Evolutionary conservation across 2,888 invertebrate species (phyloP).

Genomic region (Cephus rjabovi): DNA sequence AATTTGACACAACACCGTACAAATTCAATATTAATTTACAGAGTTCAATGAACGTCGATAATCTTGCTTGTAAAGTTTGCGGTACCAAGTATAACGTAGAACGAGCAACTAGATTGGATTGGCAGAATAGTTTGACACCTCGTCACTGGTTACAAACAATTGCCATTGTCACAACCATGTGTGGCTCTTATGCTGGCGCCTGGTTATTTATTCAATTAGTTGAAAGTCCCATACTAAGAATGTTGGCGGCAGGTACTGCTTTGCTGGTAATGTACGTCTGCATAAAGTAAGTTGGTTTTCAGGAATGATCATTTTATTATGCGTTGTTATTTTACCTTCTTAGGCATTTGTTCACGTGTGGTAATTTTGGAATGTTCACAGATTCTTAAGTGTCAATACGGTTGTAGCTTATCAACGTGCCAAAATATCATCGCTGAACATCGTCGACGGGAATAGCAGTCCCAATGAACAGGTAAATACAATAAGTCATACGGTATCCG

Average conservation of each 20-base stretch:
- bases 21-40: slow-evolving; percentile 50
- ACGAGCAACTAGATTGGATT: slow-evolving; percentile 80
- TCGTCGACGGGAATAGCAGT: slow-evolving; percentile 67
- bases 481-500: slow-evolving; percentile 70
- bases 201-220: slow-evolving; percentile 86
- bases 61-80: slow-evolving; percentile 86
- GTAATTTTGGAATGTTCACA: slow-evolving; percentile 60
- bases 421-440: slow-evolving; percentile 87
- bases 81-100: slow-evolving; percentile 85
- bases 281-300: slow-evolving; percentile 73
- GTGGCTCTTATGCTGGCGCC: slow-evolving; percentile 80
- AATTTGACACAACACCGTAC: neutral
- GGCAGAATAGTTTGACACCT: slow-evolving; percentile 86
- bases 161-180: slow-evolving; percentile 82
- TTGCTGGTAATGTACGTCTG: slow-evolving; percentile 87
- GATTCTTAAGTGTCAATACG: slow-evolving; percentile 88
- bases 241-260: slow-evolving; percentile 84
- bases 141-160: slow-evolving; percentile 88
- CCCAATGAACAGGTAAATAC: slow-evolving; percentile 67
- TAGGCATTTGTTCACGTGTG: neutral
- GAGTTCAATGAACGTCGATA: slow-evolving; percentile 77
- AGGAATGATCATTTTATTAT: neutral
- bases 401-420: slow-evolving; percentile 92
- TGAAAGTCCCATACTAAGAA: slow-evolving; percentile 80
- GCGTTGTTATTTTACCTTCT: neutral